Conservation (phyloP, 2,888 invertebrate genomes). For the Lamellibrachia columna region DNA sequence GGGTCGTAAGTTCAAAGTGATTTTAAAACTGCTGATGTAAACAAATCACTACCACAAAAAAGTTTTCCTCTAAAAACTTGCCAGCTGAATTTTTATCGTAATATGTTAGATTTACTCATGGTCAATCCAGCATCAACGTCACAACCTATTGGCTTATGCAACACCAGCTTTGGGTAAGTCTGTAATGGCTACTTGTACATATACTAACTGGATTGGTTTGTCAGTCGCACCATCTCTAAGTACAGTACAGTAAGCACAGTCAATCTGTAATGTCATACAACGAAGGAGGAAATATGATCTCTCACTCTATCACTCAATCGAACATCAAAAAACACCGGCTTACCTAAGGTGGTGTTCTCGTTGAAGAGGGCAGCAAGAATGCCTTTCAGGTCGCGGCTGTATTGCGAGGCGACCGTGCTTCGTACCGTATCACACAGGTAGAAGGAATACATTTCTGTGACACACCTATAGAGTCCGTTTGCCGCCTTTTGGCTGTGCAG, state of each 20-base stretch:
- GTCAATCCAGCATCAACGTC: too few species aligned
- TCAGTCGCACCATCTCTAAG: neutral
- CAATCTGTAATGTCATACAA: neutral
- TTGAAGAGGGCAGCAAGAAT: conserved; percentile 91
- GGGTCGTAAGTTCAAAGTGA: too few species aligned
- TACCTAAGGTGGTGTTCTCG: conserved; percentile 69
- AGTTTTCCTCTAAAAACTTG: too few species aligned
- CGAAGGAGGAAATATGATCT: neutral
- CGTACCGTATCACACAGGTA: conserved; percentile 92
- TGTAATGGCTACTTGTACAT: too few species aligned
- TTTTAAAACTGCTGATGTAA: too few species aligned
- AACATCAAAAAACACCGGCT: conserved; percentile 30
- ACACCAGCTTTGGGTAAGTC: too few species aligned
- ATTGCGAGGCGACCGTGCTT: conserved; percentile 87
- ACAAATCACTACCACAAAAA: too few species aligned
- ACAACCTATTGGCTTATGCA: too few species aligned
- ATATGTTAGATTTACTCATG: too few species aligned
- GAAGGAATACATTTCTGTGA: conserved; percentile 91
- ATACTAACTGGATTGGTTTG: neutral
- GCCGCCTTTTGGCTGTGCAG: conserved; percentile 84
- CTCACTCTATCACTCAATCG: neutral
- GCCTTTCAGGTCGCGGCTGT: conserved; percentile 87
- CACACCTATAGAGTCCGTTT: conserved; percentile 75
- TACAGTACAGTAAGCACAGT: neutral
- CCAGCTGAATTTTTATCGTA: too few species aligned